Conservation (phyloP, 2,888 invertebrate genomes). For the Drosophila paramelanica region DNA sequence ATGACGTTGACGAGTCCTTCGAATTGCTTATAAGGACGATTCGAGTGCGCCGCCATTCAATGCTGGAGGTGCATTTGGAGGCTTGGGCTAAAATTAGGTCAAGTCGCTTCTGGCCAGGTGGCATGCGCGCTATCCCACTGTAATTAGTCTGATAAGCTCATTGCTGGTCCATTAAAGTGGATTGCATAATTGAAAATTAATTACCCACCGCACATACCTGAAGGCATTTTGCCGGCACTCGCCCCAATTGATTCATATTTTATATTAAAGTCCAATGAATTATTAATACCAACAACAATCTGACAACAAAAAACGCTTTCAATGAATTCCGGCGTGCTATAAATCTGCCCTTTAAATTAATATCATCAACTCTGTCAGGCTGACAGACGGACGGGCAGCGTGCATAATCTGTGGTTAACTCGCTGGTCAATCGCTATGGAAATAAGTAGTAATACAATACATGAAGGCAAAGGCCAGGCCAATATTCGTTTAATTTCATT, state of each 20-base stretch:
- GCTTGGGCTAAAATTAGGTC: constrained; percentile 41
- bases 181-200: constrained; percentile 67
- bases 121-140: constrained; percentile 8
- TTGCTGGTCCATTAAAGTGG: constrained; percentile 19
- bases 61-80: constrained; percentile 33
- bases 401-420: constrained; percentile 24
- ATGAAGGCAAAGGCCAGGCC: background rate
- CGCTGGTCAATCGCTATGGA: background rate
- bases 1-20: constrained; percentile 39
- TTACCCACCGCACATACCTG: constrained; percentile 41
- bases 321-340: constrained; percentile 36
- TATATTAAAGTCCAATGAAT: constrained; percentile 42
- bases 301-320: constrained; percentile 4
- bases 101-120: constrained; percentile 16
- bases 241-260: constrained; percentile 46
- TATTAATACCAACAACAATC: constrained; percentile 36
- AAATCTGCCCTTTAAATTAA: constrained; percentile 38
- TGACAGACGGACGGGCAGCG: constrained; percentile 5
- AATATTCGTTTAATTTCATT: background rate
- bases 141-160: constrained; percentile 23
- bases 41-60: background rate
- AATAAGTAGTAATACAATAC: background rate
- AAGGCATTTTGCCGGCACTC: constrained; percentile 4
- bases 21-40: background rate
- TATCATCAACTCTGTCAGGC: constrained; percentile 21